Conservation (phyloP, 35 echinoderm and acorn worm species). For the Hemicentrotus pulcherrimus region DNA sequence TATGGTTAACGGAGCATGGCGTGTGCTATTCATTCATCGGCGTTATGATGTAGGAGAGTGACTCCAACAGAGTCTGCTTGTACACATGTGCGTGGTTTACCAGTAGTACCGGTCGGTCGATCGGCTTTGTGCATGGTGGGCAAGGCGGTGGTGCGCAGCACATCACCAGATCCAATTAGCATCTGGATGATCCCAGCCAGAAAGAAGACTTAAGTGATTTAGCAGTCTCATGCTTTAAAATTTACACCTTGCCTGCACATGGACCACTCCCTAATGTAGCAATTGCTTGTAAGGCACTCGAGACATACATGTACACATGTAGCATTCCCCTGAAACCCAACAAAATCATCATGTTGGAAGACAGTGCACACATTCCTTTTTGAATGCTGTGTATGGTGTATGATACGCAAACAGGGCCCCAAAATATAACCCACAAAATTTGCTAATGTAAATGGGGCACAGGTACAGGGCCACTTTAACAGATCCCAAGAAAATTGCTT, state of each 20-base stretch:
- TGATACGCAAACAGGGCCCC: not conserved
- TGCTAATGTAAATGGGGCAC: too few relatives aligned
- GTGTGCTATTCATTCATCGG: constrained; percentile 2
- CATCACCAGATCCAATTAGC: constrained; percentile 43
- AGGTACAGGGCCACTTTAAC: too few relatives aligned
- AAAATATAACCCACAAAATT: not conserved
- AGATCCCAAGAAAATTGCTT: too few relatives aligned
- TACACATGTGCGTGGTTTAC: not conserved
- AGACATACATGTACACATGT: not conserved
- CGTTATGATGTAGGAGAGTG: not conserved
- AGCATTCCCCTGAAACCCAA: not conserved
- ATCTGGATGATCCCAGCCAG: constrained; percentile 39
- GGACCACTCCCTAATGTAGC: constrained; percentile 3
- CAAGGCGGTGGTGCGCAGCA: not conserved
- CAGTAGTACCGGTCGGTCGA: not conserved
- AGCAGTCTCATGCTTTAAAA: not conserved
- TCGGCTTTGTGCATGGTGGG: not conserved
- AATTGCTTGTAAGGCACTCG: not conserved
- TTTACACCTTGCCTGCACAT: constrained; percentile 14
- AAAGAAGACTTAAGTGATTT: constrained; percentile 49
- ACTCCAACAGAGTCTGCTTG: not conserved
- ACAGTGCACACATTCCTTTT: not conserved
- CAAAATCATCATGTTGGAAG: not conserved
- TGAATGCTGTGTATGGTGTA: not conserved
- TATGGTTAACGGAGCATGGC: not conserved